Base-by-base conservation (phyloP, 2,888 invertebrate species). In the Ellobium chinense region DNA sequence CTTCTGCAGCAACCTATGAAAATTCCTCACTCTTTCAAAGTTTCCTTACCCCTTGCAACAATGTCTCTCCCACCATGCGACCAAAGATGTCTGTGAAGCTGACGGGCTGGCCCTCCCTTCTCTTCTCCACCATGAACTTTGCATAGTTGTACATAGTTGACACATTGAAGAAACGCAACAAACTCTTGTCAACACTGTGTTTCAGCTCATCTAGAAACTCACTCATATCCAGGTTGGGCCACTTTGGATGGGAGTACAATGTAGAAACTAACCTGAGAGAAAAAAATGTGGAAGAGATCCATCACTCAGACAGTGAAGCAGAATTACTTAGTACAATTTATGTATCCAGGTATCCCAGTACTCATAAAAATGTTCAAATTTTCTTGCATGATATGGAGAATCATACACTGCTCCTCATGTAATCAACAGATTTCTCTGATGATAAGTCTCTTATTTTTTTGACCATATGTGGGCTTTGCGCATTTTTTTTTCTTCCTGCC, bases 71-170 rank as follows among this genome's bases (percentile, higher is more conserved):
- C 9, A 94, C 89, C 81, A 94, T 88, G 82, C 92, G 92, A 3
- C 94, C 94, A 84, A 93, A 94, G 85, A 94, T 92, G 85, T 94
- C 94, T 1, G 94, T 94, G 85, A 94, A 93, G 83, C 93, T 93
- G 84, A 93, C 92, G 21, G 93, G 94, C 74, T 93, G 93, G 0
- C 94, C 93, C 56, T 85, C 86, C 58, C 88, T 87, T 14, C 91
- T 86, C 84, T 94, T 93, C 83, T 87, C 84, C 65, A 92, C 85
- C 68, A 94, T 92, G 46, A 85, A 84, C 29, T 89, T 88, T 58
- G 91, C 83, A 82, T 93, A 92, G 27, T 90, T 84, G 81, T 89
- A 91, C 36, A 93, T 83, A 34, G 90, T 88, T 29, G 87, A 82
- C 0, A 92, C 92, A 18, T 88, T 88, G 2, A 93, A 82, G 37